phyloP scores from a whole-genome alignment of 2,797 vertebrate genomes.

The Odontamblyopus lacepedii region DNA sequence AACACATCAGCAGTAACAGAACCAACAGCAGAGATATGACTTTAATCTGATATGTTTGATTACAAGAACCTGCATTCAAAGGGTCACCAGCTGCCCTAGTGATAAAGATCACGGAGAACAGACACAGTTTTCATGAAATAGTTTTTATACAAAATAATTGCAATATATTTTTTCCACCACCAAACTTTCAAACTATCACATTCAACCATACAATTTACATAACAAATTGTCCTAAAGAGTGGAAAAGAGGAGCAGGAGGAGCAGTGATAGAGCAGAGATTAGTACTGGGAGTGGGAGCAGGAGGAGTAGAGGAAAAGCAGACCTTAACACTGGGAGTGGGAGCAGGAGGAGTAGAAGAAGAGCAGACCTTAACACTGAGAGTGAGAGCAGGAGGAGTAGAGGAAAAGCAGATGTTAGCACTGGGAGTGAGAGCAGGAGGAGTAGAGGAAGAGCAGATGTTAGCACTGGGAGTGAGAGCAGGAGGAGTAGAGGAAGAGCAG shows the following conservation, averaged over 20 bases:
- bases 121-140: constrained; percentile 4
- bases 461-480: constrained; percentile 91
- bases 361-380: constrained; percentile 89
- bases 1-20: constrained; percentile 9
- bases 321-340: constrained; percentile 87
- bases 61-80: neutral
- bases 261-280: constrained; percentile 31
- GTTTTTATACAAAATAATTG: constrained; percentile 1
- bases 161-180: constrained; percentile 13
- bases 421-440: constrained; percentile 92
- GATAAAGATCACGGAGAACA: neutral
- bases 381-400: constrained; percentile 94
- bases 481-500: constrained; percentile 56
- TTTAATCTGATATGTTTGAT: neutral
- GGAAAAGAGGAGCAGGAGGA: constrained; percentile 83
- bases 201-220: neutral
- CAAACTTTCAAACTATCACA: constrained; percentile 12
- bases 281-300: constrained; percentile 92
- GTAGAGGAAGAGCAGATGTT: constrained; percentile 87
- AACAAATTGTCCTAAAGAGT: neutral
- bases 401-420: constrained; percentile 87
- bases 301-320: constrained; percentile 90
- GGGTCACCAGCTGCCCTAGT: neutral
- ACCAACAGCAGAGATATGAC: constrained; percentile 18
- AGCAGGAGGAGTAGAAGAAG: constrained; percentile 95